A percentile compares a stretch with the other conserved stretches of the same genome.
Evolutionary conservation across 2,888 invertebrate species (phyloP).

Genomic region (Phengaris arion): DNA sequence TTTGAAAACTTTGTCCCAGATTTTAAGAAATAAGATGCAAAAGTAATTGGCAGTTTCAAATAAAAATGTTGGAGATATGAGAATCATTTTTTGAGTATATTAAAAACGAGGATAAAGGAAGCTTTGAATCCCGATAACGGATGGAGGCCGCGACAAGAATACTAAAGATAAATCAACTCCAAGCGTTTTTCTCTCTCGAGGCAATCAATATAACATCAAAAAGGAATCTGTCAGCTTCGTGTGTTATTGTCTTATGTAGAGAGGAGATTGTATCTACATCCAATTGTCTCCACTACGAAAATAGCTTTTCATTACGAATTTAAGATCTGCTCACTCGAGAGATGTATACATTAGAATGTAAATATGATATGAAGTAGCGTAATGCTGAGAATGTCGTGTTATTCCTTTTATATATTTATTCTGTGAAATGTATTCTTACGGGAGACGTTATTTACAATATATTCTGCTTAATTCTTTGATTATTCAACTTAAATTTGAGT

Average conservation of each 20-base stretch:
- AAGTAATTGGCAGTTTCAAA: constrained; percentile 1
- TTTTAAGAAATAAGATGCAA: background rate
- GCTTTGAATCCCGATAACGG: constrained; percentile 21
- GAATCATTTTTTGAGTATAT: constrained; percentile 5
- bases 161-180: constrained; percentile 23
- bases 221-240: constrained; percentile 17
- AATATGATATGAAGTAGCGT: constrained; percentile 16
- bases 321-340: constrained; percentile 1
- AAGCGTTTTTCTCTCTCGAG: background rate
- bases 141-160: constrained; percentile 16
- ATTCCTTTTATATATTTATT: background rate
- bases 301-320: constrained; percentile 23
- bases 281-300: constrained; percentile 13
- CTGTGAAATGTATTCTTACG: background rate
- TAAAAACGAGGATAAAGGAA: constrained; percentile 18
- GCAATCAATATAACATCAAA: constrained; percentile 25
- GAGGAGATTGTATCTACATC: constrained; percentile 5
- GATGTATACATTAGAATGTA: constrained; percentile 16
- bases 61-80: background rate
- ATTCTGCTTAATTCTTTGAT: background rate
- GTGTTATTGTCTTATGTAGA: background rate
- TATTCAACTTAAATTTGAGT: background rate
- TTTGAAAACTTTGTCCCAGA: background rate
- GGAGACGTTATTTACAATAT: background rate
- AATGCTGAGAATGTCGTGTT: background rate